phyloP scores from a whole-genome alignment of 1,140 invertebrate genomes.

The Anastrepha obliqua region DNA sequence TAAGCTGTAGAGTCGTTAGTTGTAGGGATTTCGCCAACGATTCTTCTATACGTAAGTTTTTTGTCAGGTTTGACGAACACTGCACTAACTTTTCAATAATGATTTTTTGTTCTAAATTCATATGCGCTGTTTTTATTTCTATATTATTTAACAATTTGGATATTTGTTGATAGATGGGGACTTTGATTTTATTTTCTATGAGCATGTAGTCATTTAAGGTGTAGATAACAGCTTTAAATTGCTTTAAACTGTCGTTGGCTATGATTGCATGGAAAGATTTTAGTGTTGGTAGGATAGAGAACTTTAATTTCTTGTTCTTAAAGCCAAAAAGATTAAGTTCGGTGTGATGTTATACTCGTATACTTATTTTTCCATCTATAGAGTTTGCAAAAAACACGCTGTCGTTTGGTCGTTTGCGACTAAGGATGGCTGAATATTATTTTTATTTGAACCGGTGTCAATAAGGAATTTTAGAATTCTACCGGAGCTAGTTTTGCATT shows the following conservation, averaged over 20 bases:
- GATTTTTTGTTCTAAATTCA: conserved; percentile 4
- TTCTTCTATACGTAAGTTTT: conserved; percentile 58
- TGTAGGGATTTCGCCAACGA: conserved; percentile 58
- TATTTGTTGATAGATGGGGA: conserved; percentile 50
- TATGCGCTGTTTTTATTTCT: conserved; percentile 43
- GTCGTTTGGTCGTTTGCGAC: background rate
- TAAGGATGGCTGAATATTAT: background rate
- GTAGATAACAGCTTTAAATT: conserved; percentile 54
- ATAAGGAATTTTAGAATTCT: background rate
- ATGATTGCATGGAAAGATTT: conserved; percentile 56
- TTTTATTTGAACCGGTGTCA: background rate
- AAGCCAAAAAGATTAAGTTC: conserved; percentile 55
- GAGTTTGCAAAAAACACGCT: background rate
- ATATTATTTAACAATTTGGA: conserved; percentile 57
- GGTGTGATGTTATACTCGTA: background rate
- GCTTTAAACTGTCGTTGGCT: conserved; percentile 56
- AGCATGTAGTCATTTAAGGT: conserved; percentile 47
- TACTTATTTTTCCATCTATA: background rate
- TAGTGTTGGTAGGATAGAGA: conserved; percentile 56
- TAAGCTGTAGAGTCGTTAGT: conserved; percentile 53
- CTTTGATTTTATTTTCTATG: background rate
- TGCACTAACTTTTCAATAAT: conserved; percentile 36
- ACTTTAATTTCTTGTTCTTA: conserved; percentile 3
- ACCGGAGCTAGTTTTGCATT: background rate
- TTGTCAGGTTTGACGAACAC: conserved; percentile 41